Conservation (phyloP, 2,113 vertebrate species). For the Psittacara wagleri region DNA sequence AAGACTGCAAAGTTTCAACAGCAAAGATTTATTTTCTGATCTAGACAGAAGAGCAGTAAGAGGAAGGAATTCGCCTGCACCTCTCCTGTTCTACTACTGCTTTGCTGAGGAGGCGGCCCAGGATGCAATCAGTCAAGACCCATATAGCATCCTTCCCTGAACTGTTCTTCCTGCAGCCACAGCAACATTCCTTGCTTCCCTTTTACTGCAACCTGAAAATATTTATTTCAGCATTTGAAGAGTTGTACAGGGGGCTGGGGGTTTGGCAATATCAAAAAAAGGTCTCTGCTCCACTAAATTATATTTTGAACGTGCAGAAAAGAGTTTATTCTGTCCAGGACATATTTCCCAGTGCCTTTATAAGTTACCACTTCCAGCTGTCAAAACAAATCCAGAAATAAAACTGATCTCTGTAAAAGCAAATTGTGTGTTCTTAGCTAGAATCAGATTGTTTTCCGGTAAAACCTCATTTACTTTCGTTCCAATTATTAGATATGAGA, state of each 20-base stretch:
- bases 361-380: neutral
- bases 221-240: neutral
- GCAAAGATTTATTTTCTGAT: neutral
- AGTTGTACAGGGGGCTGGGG: neutral
- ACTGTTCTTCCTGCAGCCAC: neutral
- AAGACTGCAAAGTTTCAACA: neutral
- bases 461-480: neutral
- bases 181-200: neutral
- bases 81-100: neutral
- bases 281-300: neutral
- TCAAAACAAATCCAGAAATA: conserved; percentile 8
- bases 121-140: neutral
- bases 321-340: neutral
- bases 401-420: neutral
- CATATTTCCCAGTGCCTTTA: neutral
- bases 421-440: neutral
- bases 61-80: neutral
- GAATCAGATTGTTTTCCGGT: neutral
- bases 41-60: neutral
- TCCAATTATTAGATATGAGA: neutral
- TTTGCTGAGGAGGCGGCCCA: neutral
- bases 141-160: neutral
- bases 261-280: neutral
- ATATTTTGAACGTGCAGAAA: neutral
- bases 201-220: neutral